Percentiles rank a stretch among this genome's conserved stretches.
Conservation (phyloP, 2,888 invertebrate genomes). For the Ypsolopha sequella region DNA sequence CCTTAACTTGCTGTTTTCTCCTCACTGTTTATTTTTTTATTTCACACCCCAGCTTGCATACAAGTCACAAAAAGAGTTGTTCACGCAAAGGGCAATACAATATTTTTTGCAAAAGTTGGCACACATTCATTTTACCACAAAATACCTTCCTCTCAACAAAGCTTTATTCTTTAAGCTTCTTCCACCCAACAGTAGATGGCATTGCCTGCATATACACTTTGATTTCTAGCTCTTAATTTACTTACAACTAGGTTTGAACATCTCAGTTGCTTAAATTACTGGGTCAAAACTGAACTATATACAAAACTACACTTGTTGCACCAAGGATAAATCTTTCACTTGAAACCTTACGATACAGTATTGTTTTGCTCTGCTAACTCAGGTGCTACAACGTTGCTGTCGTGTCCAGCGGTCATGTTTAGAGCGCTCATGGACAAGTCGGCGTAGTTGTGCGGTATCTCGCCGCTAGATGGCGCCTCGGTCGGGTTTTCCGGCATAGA, state of each 20-base stretch:
- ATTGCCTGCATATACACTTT: conserved; percentile 34
- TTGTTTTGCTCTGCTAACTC: conserved; percentile 46
- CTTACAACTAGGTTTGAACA: conserved; percentile 64
- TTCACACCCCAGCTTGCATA: conserved; percentile 58
- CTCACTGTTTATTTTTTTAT: conserved; percentile 40
- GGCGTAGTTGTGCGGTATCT: conserved; percentile 61
- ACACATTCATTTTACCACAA: background rate
- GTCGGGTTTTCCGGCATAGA: conserved; percentile 75
- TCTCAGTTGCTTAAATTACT: conserved; percentile 51
- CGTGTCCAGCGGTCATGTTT: conserved; percentile 68
- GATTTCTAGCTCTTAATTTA: conserved; percentile 31
- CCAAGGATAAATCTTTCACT: background rate
- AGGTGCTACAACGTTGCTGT: conserved; percentile 53
- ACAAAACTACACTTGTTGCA: background rate
- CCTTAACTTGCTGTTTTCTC: conserved; percentile 49
- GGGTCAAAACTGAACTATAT: conserved; percentile 18
- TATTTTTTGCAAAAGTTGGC: conserved; percentile 1
- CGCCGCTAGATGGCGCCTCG: conserved; percentile 59
- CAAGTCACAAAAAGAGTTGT: conserved; percentile 63
- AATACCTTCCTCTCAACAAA: background rate
- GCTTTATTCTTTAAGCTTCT: conserved; percentile 14
- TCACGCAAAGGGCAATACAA: conserved; percentile 41
- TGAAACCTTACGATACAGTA: conserved; percentile 41
- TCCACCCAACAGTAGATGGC: conserved; percentile 61
- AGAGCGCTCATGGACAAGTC: conserved; percentile 58